phyloP scores from a whole-genome alignment of 2,888 invertebrate genomes.

The Phaedon cochleariae region DNA sequence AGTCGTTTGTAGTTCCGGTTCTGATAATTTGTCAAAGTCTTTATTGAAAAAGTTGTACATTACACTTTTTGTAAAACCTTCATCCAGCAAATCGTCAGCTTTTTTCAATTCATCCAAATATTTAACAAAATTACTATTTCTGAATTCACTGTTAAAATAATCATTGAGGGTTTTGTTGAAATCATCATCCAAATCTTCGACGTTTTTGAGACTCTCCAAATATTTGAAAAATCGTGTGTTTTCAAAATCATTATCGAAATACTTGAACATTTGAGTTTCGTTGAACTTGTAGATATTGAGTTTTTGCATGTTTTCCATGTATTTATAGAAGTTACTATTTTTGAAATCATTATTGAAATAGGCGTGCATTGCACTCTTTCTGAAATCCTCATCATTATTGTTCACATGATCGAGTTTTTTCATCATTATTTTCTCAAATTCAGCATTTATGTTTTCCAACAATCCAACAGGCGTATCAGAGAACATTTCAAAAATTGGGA shows the following conservation, averaged over 20 bases:
- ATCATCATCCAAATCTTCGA: neutral
- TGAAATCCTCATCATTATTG: neutral
- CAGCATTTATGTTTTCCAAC: slow-evolving; percentile 8
- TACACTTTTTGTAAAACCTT: slow-evolving; percentile 7
- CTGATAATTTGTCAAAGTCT: slow-evolving; percentile 7
- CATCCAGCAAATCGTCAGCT: slow-evolving; percentile 6
- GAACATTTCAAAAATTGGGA: too few species aligned
- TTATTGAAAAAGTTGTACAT: slow-evolving; percentile 25
- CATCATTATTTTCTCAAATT: slow-evolving; percentile 8
- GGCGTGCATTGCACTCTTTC: slow-evolving; percentile 18
- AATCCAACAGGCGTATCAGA: neutral
- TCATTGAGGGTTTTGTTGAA: slow-evolving; percentile 3
- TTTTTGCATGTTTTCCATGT: slow-evolving; percentile 18
- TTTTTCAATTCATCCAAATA: slow-evolving; percentile 16
- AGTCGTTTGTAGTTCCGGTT: neutral
- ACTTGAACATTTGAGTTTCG: slow-evolving; percentile 14
- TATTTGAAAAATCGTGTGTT: slow-evolving; percentile 20
- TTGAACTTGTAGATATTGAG: slow-evolving; percentile 7
- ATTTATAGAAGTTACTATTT: slow-evolving; percentile 29
- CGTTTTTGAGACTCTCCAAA: slow-evolving; percentile 7
- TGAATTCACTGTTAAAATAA: slow-evolving; percentile 17
- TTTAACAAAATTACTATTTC: slow-evolving; percentile 19
- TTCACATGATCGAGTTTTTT: neutral
- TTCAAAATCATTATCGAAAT: slow-evolving; percentile 18
- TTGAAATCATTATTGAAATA: slow-evolving; percentile 29